These are phyloP conservation scores for Leucoma salicis DNA, from an alignment of 2,888 invertebrate genomes.

Conservation along the genomic window DNA sequence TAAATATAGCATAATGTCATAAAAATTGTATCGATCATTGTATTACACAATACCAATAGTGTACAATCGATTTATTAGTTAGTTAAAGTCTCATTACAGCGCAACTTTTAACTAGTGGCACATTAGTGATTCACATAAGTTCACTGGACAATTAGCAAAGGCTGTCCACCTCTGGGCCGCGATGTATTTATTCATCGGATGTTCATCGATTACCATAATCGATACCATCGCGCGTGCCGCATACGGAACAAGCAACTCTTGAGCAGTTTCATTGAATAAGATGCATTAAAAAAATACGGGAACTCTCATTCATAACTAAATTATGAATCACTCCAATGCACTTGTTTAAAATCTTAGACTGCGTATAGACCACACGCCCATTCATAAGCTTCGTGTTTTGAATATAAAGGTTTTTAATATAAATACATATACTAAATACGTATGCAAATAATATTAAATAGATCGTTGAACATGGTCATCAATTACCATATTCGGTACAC, in stretches of 20 bases:
- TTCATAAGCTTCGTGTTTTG: constrained; percentile 9
- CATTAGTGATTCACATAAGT: constrained; percentile 76
- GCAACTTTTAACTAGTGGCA: constrained; percentile 58
- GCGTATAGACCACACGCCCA: constrained; percentile 6
- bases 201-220: constrained; percentile 80
- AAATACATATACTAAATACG: constrained; percentile 6
- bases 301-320: constrained; percentile 32
- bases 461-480: constrained; percentile 3
- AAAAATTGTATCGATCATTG: too few relatives aligned
- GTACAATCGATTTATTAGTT: background rate
- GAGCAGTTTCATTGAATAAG: constrained; percentile 58
- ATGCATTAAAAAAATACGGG: constrained; percentile 47
- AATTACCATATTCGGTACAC: background rate
- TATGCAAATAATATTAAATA: constrained; percentile 12
- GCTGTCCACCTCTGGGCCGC: constrained; percentile 78
- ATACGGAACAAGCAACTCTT: constrained; percentile 65
- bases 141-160: constrained; percentile 81
- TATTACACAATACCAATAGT: background rate
- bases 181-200: constrained; percentile 80
- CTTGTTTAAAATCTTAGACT: constrained; percentile 8
- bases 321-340: constrained; percentile 14
- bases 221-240: constrained; percentile 75
- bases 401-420: too few relatives aligned
- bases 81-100: constrained; percentile 37
- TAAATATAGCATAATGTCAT: too few relatives aligned